These are phyloP conservation scores for Anisognathus igniventris DNA, from an alignment of 2,797 vertebrate genomes.

Conservation along the genomic window DNA sequence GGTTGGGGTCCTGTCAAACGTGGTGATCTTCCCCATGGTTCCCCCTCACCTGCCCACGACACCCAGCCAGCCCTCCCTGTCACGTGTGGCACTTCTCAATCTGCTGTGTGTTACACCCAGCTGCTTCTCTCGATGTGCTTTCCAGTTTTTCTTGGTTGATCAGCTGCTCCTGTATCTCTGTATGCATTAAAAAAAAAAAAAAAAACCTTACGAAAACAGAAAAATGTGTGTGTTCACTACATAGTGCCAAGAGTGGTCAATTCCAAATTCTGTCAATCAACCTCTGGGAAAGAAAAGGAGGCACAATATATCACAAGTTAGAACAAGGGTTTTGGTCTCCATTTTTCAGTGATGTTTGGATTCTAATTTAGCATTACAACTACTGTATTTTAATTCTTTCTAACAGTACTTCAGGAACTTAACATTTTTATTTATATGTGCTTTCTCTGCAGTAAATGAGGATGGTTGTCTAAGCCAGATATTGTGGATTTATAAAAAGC, in stretches of 20 bases:
- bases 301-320: background rate
- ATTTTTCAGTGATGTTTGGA: background rate
- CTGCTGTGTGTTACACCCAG: background rate
- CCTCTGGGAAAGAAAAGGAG: background rate
- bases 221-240: background rate
- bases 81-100: background rate
- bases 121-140: background rate
- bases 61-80: background rate
- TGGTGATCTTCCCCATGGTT: background rate
- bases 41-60: background rate
- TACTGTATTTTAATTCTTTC: background rate
- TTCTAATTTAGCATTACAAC: background rate
- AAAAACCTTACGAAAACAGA: background rate
- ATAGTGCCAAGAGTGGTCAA: background rate
- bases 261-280: background rate
- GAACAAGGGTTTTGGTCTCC: background rate
- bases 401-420: background rate
- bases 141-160: background rate
- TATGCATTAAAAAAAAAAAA: background rate
- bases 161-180: background rate
- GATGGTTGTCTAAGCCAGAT: background rate
- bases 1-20: rapidly evolving
- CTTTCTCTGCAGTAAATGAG: background rate
- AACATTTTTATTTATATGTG: background rate
- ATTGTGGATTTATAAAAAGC: background rate